Evolutionary conservation across 2,888 invertebrate species (phyloP).

Genomic region (Sarcophaga caerulescens): DNA sequence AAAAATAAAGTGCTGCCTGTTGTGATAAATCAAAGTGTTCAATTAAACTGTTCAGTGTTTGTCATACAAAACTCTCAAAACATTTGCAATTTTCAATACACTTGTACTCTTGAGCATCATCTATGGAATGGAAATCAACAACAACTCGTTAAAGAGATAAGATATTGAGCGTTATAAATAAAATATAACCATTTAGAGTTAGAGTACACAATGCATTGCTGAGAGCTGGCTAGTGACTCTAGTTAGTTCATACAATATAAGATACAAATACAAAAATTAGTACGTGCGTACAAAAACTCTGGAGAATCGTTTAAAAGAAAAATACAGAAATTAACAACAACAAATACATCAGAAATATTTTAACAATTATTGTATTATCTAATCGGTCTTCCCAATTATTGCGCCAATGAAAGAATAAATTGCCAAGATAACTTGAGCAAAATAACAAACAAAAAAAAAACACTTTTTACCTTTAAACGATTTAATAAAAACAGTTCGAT

Average conservation of each 20-base stretch:
- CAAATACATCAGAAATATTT: slow-evolving; percentile 11
- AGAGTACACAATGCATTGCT: too few relatives aligned
- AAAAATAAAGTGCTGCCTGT: too few relatives aligned
- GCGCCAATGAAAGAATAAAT: slow-evolving; percentile 68
- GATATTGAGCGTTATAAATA: slow-evolving; percentile 49
- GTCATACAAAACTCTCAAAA: background rate
- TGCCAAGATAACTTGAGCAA: slow-evolving; percentile 62
- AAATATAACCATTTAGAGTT: slow-evolving; percentile 1
- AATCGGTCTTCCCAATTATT: slow-evolving; percentile 70
- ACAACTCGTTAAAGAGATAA: slow-evolving; percentile 53
- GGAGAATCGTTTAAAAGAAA: slow-evolving; percentile 26
- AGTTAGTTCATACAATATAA: slow-evolving; percentile 29
- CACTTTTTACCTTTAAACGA: slow-evolving; percentile 29
- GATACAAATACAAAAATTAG: slow-evolving; percentile 11
- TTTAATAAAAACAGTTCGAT: slow-evolving; percentile 64
- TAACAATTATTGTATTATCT: slow-evolving; percentile 68
- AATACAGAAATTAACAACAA: background rate
- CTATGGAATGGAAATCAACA: slow-evolving; percentile 49
- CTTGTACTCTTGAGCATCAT: slow-evolving; percentile 32
- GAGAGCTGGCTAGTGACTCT: too few relatives aligned
- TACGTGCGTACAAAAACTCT: slow-evolving; percentile 18
- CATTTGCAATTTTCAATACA: slow-evolving; percentile 16
- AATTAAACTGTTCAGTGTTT: background rate
- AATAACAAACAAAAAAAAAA: slow-evolving; percentile 48
- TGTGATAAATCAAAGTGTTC: background rate